Conservation (phyloP, 2,888 invertebrate genomes). For the Meiosimyza decipiens region DNA sequence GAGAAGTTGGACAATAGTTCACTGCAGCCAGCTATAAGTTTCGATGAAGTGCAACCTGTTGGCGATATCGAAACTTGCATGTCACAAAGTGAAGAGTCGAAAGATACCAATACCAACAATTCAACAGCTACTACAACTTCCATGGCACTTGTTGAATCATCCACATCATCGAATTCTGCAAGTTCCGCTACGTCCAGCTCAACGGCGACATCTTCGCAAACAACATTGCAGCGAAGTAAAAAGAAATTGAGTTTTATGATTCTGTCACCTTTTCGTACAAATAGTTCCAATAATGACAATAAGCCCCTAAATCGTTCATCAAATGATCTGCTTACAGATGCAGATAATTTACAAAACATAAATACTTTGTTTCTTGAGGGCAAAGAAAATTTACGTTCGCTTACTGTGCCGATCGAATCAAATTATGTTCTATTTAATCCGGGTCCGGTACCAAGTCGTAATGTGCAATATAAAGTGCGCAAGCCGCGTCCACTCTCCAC, state of each 20-base stretch:
- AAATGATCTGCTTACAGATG: constrained; percentile 52
- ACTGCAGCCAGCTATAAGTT: constrained; percentile 43
- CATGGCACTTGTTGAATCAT: constrained; percentile 60
- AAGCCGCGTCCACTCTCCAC: constrained; percentile 64
- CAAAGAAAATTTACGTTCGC: constrained; percentile 58
- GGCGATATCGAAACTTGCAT: constrained; percentile 48
- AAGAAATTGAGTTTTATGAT: constrained; percentile 63
- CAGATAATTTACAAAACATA: constrained; percentile 57
- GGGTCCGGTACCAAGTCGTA: constrained; percentile 64
- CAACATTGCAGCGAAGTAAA: constrained; percentile 52
- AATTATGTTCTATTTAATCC: constrained; percentile 66
- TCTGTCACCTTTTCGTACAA: constrained; percentile 60
- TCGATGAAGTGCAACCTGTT: constrained; percentile 51
- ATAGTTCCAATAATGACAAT: constrained; percentile 45
- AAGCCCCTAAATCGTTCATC: constrained; percentile 19
- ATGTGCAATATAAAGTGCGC: constrained; percentile 64
- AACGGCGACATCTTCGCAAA: constrained; percentile 50
- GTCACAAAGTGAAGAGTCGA: constrained; percentile 62
- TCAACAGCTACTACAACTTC: constrained; percentile 53
- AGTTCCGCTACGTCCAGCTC: constrained; percentile 49
- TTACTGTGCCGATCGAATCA: constrained; percentile 65
- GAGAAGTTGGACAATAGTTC: constrained; percentile 30
- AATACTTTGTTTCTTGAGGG: constrained; percentile 48
- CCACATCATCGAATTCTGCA: constrained; percentile 57
- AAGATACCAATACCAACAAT: constrained; percentile 51